A percentile compares a stretch with the other conserved stretches of the same genome.
Evolutionary conservation across 2,888 invertebrate species (phyloP).

Genomic region (Augochlorella aurata): DNA sequence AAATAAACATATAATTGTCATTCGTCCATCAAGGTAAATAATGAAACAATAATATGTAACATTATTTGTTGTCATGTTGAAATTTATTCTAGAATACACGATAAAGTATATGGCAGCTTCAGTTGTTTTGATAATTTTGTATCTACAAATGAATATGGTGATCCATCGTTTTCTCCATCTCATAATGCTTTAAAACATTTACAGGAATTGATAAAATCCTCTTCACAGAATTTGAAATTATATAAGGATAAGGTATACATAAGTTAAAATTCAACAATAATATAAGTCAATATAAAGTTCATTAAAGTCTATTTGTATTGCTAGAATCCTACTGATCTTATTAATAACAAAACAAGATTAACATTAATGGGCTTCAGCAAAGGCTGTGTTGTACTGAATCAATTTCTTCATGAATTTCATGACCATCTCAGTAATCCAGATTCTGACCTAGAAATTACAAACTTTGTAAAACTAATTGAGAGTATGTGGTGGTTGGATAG

Average conservation of each 20-base stretch:
- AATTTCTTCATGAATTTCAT: slow-evolving; percentile 93
- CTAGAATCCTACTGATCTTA: slow-evolving; percentile 38
- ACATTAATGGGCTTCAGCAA: slow-evolving; percentile 92
- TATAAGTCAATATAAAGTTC: background rate
- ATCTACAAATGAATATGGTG: slow-evolving; percentile 88
- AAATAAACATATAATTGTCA: slow-evolving; percentile 87
- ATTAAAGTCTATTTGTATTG: slow-evolving; percentile 19
- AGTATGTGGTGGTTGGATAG: slow-evolving; percentile 96
- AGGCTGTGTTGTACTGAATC: slow-evolving; percentile 96
- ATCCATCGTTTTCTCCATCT: slow-evolving; percentile 90
- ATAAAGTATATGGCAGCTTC: slow-evolving; percentile 86
- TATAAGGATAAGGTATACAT: slow-evolving; percentile 26
- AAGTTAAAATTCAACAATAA: background rate
- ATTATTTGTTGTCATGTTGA: slow-evolving; percentile 9
- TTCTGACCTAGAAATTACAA: slow-evolving; percentile 85
- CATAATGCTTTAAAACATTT: slow-evolving; percentile 89
- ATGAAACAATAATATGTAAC: background rate
- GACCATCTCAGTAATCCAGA: slow-evolving; percentile 87
- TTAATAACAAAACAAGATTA: slow-evolving; percentile 44
- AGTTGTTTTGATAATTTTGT: slow-evolving; percentile 96
- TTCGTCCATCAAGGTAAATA: slow-evolving; percentile 88
- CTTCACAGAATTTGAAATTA: slow-evolving; percentile 38
- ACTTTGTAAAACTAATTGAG: slow-evolving; percentile 86
- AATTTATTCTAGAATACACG: slow-evolving; percentile 86
- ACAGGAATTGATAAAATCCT: slow-evolving; percentile 81